Evolutionary conservation across 2,888 invertebrate genomes (phyloP), one percentile per base, ranked within the genome.

Genomic region (Oeneis ivallda): DNA sequence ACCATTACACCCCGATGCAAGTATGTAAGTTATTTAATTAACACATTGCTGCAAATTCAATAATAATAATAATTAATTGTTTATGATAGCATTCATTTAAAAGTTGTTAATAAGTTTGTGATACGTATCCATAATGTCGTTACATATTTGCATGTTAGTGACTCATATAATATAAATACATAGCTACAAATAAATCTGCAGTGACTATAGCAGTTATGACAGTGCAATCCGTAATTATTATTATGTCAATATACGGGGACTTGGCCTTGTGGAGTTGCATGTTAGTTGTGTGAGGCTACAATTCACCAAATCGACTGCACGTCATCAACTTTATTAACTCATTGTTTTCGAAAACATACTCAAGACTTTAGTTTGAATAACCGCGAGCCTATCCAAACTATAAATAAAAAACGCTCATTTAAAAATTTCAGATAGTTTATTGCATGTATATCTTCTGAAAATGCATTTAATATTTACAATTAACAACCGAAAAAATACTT

Each of bases 71-170:
- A n/a, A n/a, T n/a, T 81, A 82, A 78, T 80, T 79, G 75, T 83
- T 82, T 74, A 74, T 81, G 84, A 81, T 83, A 83, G 90, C 91
- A 90, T 90, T 90, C 89, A 80, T 81, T 80, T 84, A 79, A 79
- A 78, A 73, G 71, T 78, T 86, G 89, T 89, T 90, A 89, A 89
- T 89, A 65, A 80, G 76, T 79, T 76, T 86, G 89, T 87, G 88
- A 84, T 85, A 83, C 83, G 79, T 81, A 82, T 78, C 76, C 77
- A 83, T 84, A 79, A 84, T 86, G 83, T 84, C 85, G 83, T 91
- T 92, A 92, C 92, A 92, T 92, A 92, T 89, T 92, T 92, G 92
- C 92, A 92, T 88, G 92, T 92, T 92, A 92, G 92, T 92, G 88
- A 92, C 92, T 91, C 86, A 90, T 88, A 90, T 90, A 90, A 90